A percentile compares a stretch with the other conserved stretches of the same genome.
Evolutionary conservation across 1,140 invertebrate species (phyloP).

Genomic region (Bactericera cockerelli): DNA sequence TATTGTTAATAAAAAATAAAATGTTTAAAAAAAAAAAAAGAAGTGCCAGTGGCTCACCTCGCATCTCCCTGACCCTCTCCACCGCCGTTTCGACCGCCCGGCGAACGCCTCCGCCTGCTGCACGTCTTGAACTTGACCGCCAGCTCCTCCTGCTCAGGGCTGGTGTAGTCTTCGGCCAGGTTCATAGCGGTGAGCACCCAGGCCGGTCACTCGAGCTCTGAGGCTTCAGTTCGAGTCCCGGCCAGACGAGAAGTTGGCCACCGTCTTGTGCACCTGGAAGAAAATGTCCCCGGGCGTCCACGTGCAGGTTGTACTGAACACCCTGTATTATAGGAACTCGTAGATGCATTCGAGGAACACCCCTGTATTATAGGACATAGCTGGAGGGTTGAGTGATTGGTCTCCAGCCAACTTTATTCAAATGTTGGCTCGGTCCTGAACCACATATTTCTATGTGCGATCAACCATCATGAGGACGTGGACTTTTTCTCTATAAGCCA

Average conservation of each 20-base stretch:
- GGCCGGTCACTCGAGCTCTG: slow-evolving; percentile 43
- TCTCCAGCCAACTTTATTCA: too few species aligned
- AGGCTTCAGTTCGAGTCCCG: slow-evolving; percentile 42
- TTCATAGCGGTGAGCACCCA: slow-evolving; percentile 45
- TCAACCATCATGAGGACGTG: too few species aligned
- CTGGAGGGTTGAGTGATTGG: too few species aligned
- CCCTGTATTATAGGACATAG: too few species aligned
- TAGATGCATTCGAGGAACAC: too few species aligned
- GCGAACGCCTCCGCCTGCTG: slow-evolving; percentile 29
- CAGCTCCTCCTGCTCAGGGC: slow-evolving; percentile 52
- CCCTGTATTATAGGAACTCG: too few species aligned
- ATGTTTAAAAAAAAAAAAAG: too few species aligned
- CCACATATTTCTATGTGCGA: too few species aligned
- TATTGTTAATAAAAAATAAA: too few species aligned
- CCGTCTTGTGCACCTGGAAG: slow-evolving; percentile 44
- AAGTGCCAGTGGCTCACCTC: too few species aligned
- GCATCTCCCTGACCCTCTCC: not conserved
- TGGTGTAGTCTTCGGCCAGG: slow-evolving; percentile 49
- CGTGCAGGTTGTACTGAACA: slow-evolving; percentile 56
- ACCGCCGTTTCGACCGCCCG: slow-evolving; percentile 17
- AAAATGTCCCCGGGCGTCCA: slow-evolving; percentile 29
- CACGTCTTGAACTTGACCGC: slow-evolving; percentile 54
- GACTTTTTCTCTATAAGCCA: too few species aligned
- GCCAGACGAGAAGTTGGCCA: slow-evolving; percentile 54
- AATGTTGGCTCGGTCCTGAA: too few species aligned